phyloP scores from a whole-genome alignment of 2,797 vertebrate species.

The Orestias chungarensis region DNA sequence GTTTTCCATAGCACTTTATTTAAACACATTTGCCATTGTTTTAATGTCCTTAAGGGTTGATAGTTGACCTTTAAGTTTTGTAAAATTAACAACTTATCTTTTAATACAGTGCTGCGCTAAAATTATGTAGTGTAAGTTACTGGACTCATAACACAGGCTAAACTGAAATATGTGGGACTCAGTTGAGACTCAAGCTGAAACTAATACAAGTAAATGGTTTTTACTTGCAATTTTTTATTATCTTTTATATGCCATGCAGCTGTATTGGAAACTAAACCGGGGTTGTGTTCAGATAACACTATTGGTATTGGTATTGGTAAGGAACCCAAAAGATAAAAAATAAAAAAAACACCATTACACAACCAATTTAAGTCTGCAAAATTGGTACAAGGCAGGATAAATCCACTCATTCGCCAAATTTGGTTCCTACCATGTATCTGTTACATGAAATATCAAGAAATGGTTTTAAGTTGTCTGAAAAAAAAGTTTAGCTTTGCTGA shows the following conservation, averaged over 20 bases:
- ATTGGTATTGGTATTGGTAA: neutral
- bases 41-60: neutral
- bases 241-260: neutral
- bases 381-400: neutral
- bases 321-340: neutral
- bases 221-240: neutral
- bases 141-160: neutral
- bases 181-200: neutral
- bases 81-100: neutral
- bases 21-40: neutral
- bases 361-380: neutral
- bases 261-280: neutral
- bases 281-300: neutral
- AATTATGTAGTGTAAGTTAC: neutral
- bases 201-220: neutral
- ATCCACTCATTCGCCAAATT: neutral
- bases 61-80: neutral
- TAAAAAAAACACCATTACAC: neutral
- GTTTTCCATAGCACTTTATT: neutral
- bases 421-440: neutral
- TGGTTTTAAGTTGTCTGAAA: neutral
- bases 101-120: neutral
- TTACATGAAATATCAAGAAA: neutral
- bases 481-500: neutral
- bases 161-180: neutral